phyloP scores from a whole-genome alignment of 1,140 invertebrate species.

The Drosophila melanogaster region DNA sequence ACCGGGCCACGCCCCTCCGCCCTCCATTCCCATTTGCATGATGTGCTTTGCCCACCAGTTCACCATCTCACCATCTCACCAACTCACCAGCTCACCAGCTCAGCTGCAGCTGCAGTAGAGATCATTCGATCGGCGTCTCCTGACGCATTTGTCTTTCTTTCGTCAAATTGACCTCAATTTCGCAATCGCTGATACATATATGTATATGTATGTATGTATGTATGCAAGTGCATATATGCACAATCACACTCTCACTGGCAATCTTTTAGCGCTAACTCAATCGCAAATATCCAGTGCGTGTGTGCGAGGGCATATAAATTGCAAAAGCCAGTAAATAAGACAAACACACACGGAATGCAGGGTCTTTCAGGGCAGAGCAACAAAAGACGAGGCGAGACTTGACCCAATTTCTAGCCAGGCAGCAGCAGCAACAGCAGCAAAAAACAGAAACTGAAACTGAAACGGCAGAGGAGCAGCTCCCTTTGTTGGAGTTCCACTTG shows the following conservation, averaged over 20 bases:
- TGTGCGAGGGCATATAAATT: slow-evolving; percentile 19
- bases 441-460: slow-evolving; percentile 1
- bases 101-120: slow-evolving; percentile 15
- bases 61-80: no score
- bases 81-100: background rate
- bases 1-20: slow-evolving; percentile 13
- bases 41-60: background rate
- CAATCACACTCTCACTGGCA: slow-evolving; percentile 1
- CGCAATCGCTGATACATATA: slow-evolving; percentile 39
- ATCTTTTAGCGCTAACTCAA: slow-evolving; percentile 40
- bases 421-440: background rate
- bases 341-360: slow-evolving; percentile 17
- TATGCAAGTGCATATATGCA: background rate
- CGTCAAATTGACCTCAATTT: slow-evolving; percentile 71
- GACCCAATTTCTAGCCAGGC: slow-evolving; percentile 67
- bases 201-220: background rate
- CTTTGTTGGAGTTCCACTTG: slow-evolving; percentile 76
- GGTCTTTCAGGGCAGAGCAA: slow-evolving; percentile 4
- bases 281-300: slow-evolving; percentile 54
- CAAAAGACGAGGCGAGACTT: slow-evolving; percentile 58
- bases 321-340: slow-evolving; percentile 59
- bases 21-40: slow-evolving; percentile 13
- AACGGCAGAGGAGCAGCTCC: slow-evolving; percentile 40
- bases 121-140: background rate
- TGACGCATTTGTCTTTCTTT: slow-evolving; percentile 17